phyloP scores from a whole-genome alignment of 2,113 vertebrate genomes.

The Callospermophilus lateralis region DNA sequence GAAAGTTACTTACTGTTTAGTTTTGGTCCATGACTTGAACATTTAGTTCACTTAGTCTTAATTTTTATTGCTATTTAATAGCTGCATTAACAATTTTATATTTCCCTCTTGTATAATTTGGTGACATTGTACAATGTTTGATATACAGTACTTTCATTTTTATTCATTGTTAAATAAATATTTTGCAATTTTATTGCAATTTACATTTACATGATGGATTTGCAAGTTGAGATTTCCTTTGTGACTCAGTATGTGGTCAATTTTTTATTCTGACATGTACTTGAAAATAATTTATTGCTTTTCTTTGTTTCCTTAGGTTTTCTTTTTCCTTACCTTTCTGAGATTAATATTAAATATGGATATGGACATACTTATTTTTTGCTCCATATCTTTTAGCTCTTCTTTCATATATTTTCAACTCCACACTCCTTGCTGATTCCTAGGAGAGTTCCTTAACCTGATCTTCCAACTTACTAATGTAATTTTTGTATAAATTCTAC shows the following conservation, averaged over 20 bases:
- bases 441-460: neutral
- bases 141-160: neutral
- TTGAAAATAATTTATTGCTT: conserved; percentile 27
- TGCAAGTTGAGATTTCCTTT: conserved; percentile 35
- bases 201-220: conserved; percentile 59
- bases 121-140: neutral
- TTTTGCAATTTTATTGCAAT: conserved; percentile 6
- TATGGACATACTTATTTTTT: conserved; percentile 6
- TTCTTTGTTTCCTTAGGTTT: neutral
- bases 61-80: conserved; percentile 13
- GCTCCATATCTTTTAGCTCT: neutral
- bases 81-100: neutral
- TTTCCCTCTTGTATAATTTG: neutral
- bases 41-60: neutral
- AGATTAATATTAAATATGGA: neutral
- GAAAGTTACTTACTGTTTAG: neutral
- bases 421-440: neutral
- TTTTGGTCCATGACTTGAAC: neutral
- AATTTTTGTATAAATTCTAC: neutral
- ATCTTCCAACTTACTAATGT: neutral
- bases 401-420: neutral
- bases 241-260: neutral
- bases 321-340: neutral
- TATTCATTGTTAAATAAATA: conserved; percentile 47
- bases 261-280: neutral